These are phyloP conservation scores for Poeciliopsis turrubarensis DNA, from an alignment of 2,113 vertebrate genomes.

Conservation along the genomic window DNA sequence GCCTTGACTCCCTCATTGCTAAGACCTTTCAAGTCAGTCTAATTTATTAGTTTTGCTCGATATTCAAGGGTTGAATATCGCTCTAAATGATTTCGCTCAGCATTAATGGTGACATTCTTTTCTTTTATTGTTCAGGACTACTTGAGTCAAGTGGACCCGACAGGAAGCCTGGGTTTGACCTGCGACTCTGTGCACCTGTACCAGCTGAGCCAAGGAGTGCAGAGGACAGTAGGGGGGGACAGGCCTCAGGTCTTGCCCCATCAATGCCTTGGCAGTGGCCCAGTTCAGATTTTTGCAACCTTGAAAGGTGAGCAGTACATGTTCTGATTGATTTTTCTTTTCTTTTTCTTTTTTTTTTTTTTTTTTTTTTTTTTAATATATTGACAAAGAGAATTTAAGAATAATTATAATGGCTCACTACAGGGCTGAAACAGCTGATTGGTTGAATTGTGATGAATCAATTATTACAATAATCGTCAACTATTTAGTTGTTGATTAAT, in stretches of 20 bases:
- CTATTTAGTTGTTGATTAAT: too few species aligned
- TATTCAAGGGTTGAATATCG: neutral
- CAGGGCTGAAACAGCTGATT: too few species aligned
- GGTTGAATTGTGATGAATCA: too few species aligned
- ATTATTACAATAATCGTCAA: too few species aligned
- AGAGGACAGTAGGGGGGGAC: conserved; percentile 84
- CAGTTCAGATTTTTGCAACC: conserved; percentile 77
- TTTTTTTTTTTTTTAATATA: too few species aligned
- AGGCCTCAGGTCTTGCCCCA: conserved; percentile 83
- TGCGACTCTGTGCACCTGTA: conserved; percentile 89
- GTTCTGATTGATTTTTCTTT: neutral
- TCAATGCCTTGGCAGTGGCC: conserved; percentile 79
- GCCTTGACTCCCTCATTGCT: conserved; percentile 88
- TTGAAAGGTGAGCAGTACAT: conserved; percentile 85
- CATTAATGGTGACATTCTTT: neutral
- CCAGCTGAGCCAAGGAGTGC: conserved; percentile 85
- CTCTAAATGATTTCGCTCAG: neutral
- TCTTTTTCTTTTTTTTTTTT: neutral
- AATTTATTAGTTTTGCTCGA: neutral
- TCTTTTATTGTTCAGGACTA: conserved; percentile 82
- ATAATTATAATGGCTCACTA: neutral
- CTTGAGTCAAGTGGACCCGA: conserved; percentile 90
- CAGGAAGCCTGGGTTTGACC: conserved; percentile 88
- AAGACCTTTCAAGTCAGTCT: conserved; percentile 88
- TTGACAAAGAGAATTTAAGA: neutral